Evolutionary conservation across 2,113 vertebrate species (phyloP), one percentile per base, ranked within the genome.

Genomic region (Corythornis cristatus): DNA sequence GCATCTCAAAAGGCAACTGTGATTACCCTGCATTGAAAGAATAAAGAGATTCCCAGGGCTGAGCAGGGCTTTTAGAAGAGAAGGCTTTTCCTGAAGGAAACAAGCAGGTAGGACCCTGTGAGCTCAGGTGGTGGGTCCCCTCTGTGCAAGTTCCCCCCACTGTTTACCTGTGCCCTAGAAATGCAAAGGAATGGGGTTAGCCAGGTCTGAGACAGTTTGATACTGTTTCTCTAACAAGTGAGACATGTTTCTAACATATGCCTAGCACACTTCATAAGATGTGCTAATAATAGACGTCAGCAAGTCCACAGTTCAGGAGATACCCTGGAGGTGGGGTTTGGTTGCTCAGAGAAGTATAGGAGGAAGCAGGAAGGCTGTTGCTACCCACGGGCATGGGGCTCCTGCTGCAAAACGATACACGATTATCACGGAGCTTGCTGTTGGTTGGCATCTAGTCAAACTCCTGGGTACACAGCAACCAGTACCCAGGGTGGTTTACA

Each of bases 401-500:
- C 66, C 86, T 3, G 6, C 7, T 2, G 93, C 0, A 3, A 56
- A 76, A 61, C 5, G 60, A 61, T 43, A 45, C 62, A 40, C 4
- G 23, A 31, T 45, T 54, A 62, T 71, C 89, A 33, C 31, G 20
- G 90, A 74, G 66, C 81, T 75, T 5, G 5, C 58, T 8, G 33
- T 3, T 65, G 84, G 79, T 6, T 90, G 93, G 86, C 92, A 56
- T 28, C 65, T 29, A 9, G 50, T 91, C 93, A 80, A 40, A 56
- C 70, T 85, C 83, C 81, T 75, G 37, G 58, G 76, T 50, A 72
- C 58, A 40, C 62, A 82, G 81, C 70, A 94, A 75, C 66, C 77
- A 61, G 80, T 53, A 92, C 83, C 75, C 83, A 71, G 80, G 51
- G 45, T 83, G 83, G n/a, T 67, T 93, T 92, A 72, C 72, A 73